Evolutionary conservation across 2,113 vertebrate species (phyloP).

Genomic region (Hemiscyllium ocellatum): DNA sequence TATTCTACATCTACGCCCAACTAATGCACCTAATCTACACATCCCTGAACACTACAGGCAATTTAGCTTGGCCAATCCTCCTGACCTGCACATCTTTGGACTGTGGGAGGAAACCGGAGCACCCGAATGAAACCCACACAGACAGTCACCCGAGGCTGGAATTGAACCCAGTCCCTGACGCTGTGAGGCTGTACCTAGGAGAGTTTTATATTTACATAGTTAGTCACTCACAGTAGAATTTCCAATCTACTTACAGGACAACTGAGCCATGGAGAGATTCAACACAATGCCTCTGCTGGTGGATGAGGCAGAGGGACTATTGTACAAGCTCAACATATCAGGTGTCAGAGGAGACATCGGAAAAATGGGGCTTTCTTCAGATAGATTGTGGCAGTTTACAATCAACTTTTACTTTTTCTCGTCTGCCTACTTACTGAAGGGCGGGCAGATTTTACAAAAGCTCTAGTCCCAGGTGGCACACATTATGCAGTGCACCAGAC

Average conservation of each 20-base stretch:
- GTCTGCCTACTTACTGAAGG: not conserved
- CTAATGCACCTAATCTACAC: no score
- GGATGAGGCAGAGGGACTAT: not conserved
- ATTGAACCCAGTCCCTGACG: not conserved
- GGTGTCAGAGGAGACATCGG: no score
- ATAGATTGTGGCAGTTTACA: not conserved
- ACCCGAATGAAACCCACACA: no score
- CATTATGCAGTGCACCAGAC: constrained; percentile 14
- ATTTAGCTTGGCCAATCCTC: no score
- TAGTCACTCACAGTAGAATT: not conserved
- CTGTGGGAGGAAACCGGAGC: no score
- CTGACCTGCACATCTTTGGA: no score
- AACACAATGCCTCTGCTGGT: no score
- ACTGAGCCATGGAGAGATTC: not conserved
- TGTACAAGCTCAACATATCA: no score
- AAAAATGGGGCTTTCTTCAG: not conserved
- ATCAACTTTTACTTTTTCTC: not conserved
- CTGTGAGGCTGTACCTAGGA: not conserved
- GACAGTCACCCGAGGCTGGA: no score
- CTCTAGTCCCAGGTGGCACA: not conserved
- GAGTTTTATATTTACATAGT: not conserved
- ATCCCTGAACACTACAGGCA: no score
- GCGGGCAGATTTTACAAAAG: not conserved
- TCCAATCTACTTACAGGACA: not conserved
- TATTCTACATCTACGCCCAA: no score